Percentiles rank a stretch among this genome's conserved stretches.
These are phyloP conservation scores for Parnassius apollo DNA, from an alignment of 2,888 invertebrate species.

Conservation along the genomic window DNA sequence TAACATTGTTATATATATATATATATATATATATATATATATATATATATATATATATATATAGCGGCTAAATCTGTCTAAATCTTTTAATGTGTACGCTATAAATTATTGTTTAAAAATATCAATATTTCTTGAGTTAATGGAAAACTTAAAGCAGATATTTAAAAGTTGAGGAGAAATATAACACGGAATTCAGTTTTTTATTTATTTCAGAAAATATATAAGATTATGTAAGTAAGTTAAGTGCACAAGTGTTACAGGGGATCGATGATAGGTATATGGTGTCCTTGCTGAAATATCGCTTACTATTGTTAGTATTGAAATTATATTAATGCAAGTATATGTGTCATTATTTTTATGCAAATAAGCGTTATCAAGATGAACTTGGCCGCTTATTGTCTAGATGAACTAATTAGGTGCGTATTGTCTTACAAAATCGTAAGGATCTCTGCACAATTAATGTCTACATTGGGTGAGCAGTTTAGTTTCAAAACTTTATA, in stretches of 20 bases:
- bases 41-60: no score
- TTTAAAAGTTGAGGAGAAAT: no score
- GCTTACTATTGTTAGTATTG: constrained; percentile 39
- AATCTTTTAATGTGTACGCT: no score
- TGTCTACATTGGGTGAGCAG: constrained; percentile 11
- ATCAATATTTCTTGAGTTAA: no score
- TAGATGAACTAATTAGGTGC: constrained; percentile 41
- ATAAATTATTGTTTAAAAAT: no score
- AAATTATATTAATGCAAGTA: constrained; percentile 38
- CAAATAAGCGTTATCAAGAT: constrained; percentile 52
- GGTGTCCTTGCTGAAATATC: constrained; percentile 39
- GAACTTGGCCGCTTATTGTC: constrained; percentile 49
- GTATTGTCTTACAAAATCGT: constrained; percentile 30
- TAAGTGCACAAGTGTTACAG: neutral
- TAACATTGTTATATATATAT: no score
- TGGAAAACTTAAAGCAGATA: no score
- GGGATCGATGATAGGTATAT: constrained; percentile 1
- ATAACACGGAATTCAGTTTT: no score
- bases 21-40: no score
- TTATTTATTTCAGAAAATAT: no score
- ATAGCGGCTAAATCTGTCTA: no score
- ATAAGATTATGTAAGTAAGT: no score
- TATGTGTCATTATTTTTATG: constrained; percentile 48
- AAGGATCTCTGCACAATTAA: constrained; percentile 25
- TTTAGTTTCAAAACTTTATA: constrained; percentile 14